Conservation (phyloP, 2,113 vertebrate genomes). For the Erythrocercus mccallii region DNA sequence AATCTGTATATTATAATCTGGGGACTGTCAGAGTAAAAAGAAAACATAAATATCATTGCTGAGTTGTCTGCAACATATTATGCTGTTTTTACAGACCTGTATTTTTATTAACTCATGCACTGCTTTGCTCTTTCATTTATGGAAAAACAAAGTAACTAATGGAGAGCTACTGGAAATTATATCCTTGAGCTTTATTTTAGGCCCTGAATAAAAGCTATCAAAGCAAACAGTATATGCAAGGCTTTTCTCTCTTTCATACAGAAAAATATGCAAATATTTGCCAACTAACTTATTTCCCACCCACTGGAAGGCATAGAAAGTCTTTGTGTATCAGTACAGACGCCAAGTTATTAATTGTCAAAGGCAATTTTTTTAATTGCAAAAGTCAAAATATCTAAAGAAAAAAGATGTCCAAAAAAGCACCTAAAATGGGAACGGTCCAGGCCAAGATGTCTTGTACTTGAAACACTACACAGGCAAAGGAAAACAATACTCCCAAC, state of each 20-base stretch:
- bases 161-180: constrained; percentile 6
- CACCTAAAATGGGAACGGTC: not conserved
- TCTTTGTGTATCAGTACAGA: not conserved
- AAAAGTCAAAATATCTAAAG: not conserved
- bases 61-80: not conserved
- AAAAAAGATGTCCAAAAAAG: not conserved
- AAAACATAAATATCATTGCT: not conserved
- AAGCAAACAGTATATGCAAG: not conserved
- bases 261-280: not conserved
- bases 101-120: constrained; percentile 24
- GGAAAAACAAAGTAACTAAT: not conserved
- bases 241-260: not conserved
- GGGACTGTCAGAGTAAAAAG: constrained; percentile 7
- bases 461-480: not conserved
- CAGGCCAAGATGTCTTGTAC: not conserved
- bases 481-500: not conserved
- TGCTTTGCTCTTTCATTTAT: not conserved
- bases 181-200: not conserved
- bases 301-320: not conserved
- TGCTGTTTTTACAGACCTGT: not conserved
- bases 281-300: not conserved
- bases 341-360: not conserved
- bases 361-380: not conserved
- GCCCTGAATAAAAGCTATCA: not conserved
- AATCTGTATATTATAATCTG: not conserved